Percentiles rank a stretch among this genome's conserved stretches.
Conservation (phyloP, 2,888 invertebrate species). For the Ormia ochracea region DNA sequence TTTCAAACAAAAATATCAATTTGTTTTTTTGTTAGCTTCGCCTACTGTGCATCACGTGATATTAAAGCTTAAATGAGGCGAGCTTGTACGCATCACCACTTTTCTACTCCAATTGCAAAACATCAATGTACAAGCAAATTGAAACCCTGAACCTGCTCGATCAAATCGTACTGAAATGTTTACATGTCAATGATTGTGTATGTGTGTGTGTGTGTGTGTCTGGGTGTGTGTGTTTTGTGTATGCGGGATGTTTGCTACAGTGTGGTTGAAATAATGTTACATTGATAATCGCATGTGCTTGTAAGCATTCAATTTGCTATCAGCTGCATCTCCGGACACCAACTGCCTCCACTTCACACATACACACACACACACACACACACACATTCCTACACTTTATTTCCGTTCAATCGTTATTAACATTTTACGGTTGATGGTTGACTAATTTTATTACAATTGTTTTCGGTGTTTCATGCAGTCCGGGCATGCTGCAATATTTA, state of each 20-base stretch:
- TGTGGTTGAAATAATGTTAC: background rate
- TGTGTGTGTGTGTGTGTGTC: too few relatives aligned
- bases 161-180: too few relatives aligned
- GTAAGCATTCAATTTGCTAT: constrained; percentile 20
- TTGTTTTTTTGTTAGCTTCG: too few relatives aligned
- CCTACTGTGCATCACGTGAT: too few relatives aligned
- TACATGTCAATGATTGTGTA: too few relatives aligned
- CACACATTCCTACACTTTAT: background rate
- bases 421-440: constrained; percentile 44
- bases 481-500: background rate
- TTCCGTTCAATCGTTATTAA: constrained; percentile 23
- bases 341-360: background rate
- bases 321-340: background rate
- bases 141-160: too few relatives aligned
- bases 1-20: too few relatives aligned
- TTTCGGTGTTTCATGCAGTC: background rate
- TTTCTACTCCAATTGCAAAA: too few relatives aligned
- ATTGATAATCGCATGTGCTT: background rate
- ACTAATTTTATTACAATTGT: constrained; percentile 32
- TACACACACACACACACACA: background rate
- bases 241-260: background rate
- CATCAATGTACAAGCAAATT: too few relatives aligned
- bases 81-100: too few relatives aligned
- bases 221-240: background rate
- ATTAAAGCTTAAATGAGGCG: too few relatives aligned